A percentile compares a stretch with the other conserved stretches of the same genome.
These are phyloP conservation scores for zebrafish (Danio rerio) DNA, from an alignment of 2,113 vertebrate genomes.

Conservation along the genomic window GRCz12tu NC_133198.1:43011001-43011500, in stretches of 20 bases:
- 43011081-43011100: constrained; percentile 87
- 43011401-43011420: not conserved
- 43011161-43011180: constrained; percentile 89
- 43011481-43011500: too few relatives aligned
- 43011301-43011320: not conserved
- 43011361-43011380: not conserved
- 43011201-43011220: constrained; percentile 95
- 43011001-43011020: too few relatives aligned
- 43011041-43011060: constrained; percentile 70
- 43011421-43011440: not conserved
- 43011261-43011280: too few relatives aligned
- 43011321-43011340: not conserved
- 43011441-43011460: too few relatives aligned
- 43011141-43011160: constrained; percentile 86
- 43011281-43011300: too few relatives aligned
- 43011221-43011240: not conserved
- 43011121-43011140: constrained; percentile 91
- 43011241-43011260: too few relatives aligned
- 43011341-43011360: not conserved
- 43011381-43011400: not conserved
- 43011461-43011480: too few relatives aligned
- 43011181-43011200: constrained; percentile 94
- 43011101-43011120: constrained; percentile 96
- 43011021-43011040: too few relatives aligned
- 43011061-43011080: constrained; percentile 88